These are phyloP conservation scores for Drosophila melanica DNA, from an alignment of 1,140 invertebrate genomes.

Conservation along the genomic window DNA sequence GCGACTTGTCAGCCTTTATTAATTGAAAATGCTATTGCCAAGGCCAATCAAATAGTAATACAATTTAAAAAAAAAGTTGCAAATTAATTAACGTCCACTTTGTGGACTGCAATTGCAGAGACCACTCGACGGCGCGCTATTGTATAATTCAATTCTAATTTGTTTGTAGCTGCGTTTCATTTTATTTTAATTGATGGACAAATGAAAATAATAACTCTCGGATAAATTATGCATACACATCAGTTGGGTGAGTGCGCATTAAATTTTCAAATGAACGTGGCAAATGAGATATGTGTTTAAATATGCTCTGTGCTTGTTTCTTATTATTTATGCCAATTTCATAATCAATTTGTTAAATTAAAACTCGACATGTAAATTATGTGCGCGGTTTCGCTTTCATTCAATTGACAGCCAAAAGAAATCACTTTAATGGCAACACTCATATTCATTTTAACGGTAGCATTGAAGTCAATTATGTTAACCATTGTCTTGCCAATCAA, in stretches of 20 bases:
- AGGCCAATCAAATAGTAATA: not conserved
- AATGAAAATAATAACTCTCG: constrained; percentile 19
- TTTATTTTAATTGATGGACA: constrained; percentile 32
- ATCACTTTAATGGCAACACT: constrained; percentile 57
- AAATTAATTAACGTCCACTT: constrained; percentile 34
- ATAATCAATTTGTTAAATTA: constrained; percentile 33
- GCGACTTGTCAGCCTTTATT: constrained; percentile 2
- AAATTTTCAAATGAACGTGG: constrained; percentile 28
- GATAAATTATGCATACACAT: constrained; percentile 70
- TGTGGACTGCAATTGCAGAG: constrained; percentile 5
- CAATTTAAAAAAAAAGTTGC: constrained; percentile 1
- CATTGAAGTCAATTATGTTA: too few relatives aligned
- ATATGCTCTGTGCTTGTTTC: constrained; percentile 12
- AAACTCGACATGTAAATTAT: not conserved
- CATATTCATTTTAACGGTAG: not conserved
- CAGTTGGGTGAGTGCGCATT: too few relatives aligned
- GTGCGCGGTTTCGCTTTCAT: constrained; percentile 49
- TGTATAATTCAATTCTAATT: constrained; percentile 72
- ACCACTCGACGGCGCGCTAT: constrained; percentile 41
- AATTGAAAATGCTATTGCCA: not conserved
- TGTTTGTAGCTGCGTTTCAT: constrained; percentile 34
- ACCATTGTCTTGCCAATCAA: constrained; percentile 8
- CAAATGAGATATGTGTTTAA: constrained; percentile 1
- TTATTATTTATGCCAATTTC: constrained; percentile 36
- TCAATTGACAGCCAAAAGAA: constrained; percentile 66